Evolutionary conservation across 2,113 vertebrate genomes (phyloP).

Genomic region (Chlamydotis undulata): DNA sequence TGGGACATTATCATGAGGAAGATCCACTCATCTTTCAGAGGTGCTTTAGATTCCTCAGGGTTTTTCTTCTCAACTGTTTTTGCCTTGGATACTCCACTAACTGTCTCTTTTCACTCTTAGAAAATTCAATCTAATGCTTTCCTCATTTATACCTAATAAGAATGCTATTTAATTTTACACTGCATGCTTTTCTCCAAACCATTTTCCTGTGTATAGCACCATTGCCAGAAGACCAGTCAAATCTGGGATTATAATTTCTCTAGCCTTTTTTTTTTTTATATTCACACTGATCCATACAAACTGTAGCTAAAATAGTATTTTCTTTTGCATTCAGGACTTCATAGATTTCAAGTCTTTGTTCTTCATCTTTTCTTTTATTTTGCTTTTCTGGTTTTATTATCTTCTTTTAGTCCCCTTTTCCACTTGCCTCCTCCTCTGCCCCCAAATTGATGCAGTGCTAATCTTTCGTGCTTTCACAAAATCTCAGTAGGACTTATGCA

Average conservation of each 20-base stretch:
- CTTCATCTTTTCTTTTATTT: rapidly evolving
- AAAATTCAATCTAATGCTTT: not conserved
- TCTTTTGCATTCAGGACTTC: not conserved
- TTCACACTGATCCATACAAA: not conserved
- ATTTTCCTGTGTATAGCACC: not conserved
- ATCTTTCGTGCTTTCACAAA: not conserved
- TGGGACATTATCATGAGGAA: not conserved
- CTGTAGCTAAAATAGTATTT: not conserved
- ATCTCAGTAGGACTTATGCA: not conserved
- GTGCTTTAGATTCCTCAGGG: not conserved
- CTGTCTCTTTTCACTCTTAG: not conserved
- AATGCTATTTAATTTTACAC: not conserved
- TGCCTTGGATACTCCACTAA: not conserved
- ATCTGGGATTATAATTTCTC: not conserved
- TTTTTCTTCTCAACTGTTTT: not conserved
- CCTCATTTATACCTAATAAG: not conserved
- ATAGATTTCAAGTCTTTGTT: not conserved
- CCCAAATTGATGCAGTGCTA: rapidly evolving
- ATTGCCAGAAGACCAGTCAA: not conserved
- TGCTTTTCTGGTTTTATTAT: not conserved
- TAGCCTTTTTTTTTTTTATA: not conserved
- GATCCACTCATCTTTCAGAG: not conserved
- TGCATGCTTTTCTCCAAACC: not conserved
- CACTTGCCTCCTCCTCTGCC: rapidly evolving
- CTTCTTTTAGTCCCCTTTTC: not conserved